phyloP scores from a whole-genome alignment of 2,888 invertebrate genomes.

The Noctua pronuba region DNA sequence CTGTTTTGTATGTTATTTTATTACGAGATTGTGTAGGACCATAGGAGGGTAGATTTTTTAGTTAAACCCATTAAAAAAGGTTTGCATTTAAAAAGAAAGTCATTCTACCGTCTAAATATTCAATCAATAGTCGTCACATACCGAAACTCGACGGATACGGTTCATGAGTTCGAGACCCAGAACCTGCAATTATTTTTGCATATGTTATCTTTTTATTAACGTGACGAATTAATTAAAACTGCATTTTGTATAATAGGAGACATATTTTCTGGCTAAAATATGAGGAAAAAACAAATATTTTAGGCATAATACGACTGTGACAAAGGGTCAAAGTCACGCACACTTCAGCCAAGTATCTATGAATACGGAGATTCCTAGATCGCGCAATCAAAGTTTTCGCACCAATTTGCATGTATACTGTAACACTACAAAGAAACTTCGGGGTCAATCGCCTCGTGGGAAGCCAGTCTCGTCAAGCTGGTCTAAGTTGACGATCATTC shows the following conservation, averaged over 20 bases:
- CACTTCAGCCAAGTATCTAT: not conserved
- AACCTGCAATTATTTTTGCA: not conserved
- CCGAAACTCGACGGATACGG: not conserved
- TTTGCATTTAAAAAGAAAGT: too few relatives aligned
- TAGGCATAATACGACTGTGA: not conserved
- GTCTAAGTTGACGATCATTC: slow-evolving; percentile 42
- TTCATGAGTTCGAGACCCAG: not conserved
- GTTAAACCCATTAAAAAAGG: too few relatives aligned
- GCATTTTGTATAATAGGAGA: not conserved
- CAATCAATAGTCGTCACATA: too few relatives aligned
- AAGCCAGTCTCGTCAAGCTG: slow-evolving; percentile 68
- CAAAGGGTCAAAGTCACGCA: not conserved
- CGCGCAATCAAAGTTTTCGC: slow-evolving; percentile 38
- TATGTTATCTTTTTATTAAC: not conserved
- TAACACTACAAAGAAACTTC: accelerated
- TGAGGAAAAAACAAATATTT: not conserved
- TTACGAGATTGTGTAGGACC: not conserved
- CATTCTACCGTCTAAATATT: too few relatives aligned
- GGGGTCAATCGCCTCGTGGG: slow-evolving; percentile 62
- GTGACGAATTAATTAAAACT: not conserved
- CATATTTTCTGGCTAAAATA: not conserved
- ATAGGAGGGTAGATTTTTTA: not conserved
- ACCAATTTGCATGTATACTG: not conserved
- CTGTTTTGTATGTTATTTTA: not conserved
- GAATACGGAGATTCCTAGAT: not conserved